Evolutionary conservation across 2,888 invertebrate genomes (phyloP).

Genomic region (Diabrotica balteata): DNA sequence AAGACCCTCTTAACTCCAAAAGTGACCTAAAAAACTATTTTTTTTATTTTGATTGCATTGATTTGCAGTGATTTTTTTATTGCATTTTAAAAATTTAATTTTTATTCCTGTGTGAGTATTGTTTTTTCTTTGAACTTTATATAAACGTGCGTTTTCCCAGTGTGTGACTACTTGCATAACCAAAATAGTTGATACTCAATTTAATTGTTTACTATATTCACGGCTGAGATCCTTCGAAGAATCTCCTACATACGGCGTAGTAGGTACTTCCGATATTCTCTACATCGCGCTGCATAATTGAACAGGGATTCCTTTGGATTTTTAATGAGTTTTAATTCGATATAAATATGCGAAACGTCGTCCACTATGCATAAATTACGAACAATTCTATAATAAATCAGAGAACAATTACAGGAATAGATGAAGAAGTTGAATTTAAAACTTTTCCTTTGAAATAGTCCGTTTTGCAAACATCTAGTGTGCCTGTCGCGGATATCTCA

Average conservation of each 20-base stretch:
- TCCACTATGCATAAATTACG: conserved; percentile 24
- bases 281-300: conserved; percentile 17
- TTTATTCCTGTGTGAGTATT: too few species aligned
- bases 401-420: conserved; percentile 38
- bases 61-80: too few species aligned
- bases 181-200: background rate
- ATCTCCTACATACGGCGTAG: conserved; percentile 4
- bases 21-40: too few species aligned
- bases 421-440: conserved; percentile 28
- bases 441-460: conserved; percentile 33
- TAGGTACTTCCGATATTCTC: conserved; percentile 13
- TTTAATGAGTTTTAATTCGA: conserved; percentile 25
- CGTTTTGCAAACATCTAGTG: conserved; percentile 17
- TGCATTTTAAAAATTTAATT: too few species aligned
- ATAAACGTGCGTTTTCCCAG: too few species aligned
- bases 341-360: conserved; percentile 27
- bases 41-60: too few species aligned
- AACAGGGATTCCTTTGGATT: conserved; percentile 21
- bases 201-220: conserved; percentile 6
- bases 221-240: conserved; percentile 9
- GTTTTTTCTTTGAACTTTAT: too few species aligned
- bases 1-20: too few species aligned
- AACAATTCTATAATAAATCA: conserved; percentile 35
- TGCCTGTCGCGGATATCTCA: conserved; percentile 25
- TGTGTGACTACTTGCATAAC: background rate